Evolutionary conservation across 2,888 invertebrate genomes (phyloP), one percentile per base, ranked within the genome.

Genomic region (Sinopyrophorus schimmeli): DNA sequence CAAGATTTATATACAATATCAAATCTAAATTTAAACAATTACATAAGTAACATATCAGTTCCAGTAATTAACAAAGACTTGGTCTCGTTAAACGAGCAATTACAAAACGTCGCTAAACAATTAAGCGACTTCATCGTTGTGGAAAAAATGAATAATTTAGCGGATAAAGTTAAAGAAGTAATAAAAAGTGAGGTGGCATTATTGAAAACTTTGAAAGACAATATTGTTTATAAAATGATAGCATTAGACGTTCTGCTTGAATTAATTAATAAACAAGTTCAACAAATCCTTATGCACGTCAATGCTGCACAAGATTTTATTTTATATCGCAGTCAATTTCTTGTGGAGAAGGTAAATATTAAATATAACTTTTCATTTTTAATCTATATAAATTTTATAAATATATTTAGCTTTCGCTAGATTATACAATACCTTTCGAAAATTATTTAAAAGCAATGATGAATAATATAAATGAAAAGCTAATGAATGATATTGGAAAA

Each of bases 251-350:
- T 90, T 4, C 83, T 87, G 61, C 69, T 87, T 57, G 78, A 80
- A 60, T 88, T 89, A 0, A 80, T 89, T 62, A 81, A 84, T 54
- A 80, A 80, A 51, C 85, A 86, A 72, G 76, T 83, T 3, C 87
- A 89, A 69, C 85, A 86, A 59, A 86, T 87, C 0, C 73, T 88
- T 3, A 81, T 82, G 44, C 87, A 88, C 65, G 78, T 89, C 57
- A 84, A 84, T 62, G 85, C 82, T n/a, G 83, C 88, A 31, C 89
- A 89, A 68, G 84, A 81, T 67, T 87, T 84, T 71, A 79, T 90
- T 53, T 82, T 87, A 62, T 84, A 82, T 64, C 84, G 86, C 60
- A 86, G 86, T 18, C 80, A 80, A 35, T 77, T 82, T 58, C 84
- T 89, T 60, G 84, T 86, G 39, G 78, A 81, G 61, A 80, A 83